Conservation (phyloP, 2,888 invertebrate species). For the Gastracanthus pulcherrimus region DNA sequence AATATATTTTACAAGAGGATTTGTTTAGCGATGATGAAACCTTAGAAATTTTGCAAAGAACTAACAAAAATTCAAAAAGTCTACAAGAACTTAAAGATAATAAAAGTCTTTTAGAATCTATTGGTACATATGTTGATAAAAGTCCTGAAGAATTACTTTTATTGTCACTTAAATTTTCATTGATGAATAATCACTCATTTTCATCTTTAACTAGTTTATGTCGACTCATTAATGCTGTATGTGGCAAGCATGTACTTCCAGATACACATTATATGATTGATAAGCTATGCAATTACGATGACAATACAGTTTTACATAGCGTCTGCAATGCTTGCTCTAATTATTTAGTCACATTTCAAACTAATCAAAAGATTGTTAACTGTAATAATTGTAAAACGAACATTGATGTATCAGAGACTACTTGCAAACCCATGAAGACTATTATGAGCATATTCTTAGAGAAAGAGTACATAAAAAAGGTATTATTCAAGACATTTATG, state of each 20-base stretch:
- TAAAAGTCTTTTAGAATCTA: neutral
- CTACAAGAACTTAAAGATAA: neutral
- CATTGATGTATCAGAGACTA: too few relatives aligned
- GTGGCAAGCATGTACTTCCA: neutral
- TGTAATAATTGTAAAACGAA: too few relatives aligned
- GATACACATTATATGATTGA: neutral
- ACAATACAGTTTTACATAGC: neutral
- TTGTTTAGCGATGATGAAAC: neutral
- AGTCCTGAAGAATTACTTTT: conserved; percentile 17
- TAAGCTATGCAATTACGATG: neutral
- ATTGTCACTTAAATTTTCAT: conserved; percentile 4
- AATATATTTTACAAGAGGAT: neutral
- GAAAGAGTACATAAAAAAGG: neutral
- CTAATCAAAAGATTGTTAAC: too few relatives aligned
- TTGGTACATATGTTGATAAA: neutral
- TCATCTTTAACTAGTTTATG: conserved; percentile 9
- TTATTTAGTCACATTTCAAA: neutral
- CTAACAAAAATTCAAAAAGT: neutral
- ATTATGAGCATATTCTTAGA: neutral
- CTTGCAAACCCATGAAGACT: neutral
- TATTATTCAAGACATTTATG: conserved; percentile 1
- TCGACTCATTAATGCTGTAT: conserved; percentile 15
- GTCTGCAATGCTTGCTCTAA: neutral
- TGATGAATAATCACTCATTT: conserved; percentile 6
- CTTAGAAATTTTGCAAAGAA: neutral